Percentiles rank a stretch among this genome's conserved stretches.
Conservation (phyloP, 53 echinoderm and acorn worm species). For the Patiria pectinifera region DNA sequence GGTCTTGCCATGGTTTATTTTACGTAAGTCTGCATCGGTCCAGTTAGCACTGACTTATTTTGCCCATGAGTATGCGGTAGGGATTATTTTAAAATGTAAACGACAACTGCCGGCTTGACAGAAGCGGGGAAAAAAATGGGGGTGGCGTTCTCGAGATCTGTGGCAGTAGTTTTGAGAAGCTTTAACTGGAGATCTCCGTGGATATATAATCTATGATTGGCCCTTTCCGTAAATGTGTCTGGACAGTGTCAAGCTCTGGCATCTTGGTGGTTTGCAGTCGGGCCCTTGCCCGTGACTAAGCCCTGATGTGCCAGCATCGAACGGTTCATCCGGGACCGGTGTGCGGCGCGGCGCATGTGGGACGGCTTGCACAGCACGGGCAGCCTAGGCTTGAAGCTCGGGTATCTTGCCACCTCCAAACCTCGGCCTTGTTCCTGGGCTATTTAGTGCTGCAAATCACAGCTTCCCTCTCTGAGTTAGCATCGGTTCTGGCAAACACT, state of each 20-base stretch:
- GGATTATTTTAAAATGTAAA: not conserved
- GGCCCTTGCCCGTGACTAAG: slow-evolving; percentile 36
- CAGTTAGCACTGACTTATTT: not conserved
- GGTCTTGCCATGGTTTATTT: not conserved
- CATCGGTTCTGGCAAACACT: not conserved
- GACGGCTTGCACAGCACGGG: not conserved
- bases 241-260: slow-evolving; percentile 42
- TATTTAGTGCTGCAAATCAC: not conserved
- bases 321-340: not conserved
- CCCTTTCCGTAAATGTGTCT: slow-evolving; percentile 57
- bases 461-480: not conserved
- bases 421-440: not conserved
- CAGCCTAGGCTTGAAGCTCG: not conserved
- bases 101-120: not conserved
- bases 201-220: slow-evolving; percentile 61
- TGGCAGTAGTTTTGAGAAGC: slow-evolving; percentile 16
- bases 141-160: not conserved
- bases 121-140: not conserved
- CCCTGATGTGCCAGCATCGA: slow-evolving; percentile 32
- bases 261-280: slow-evolving; percentile 15
- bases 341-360: not conserved
- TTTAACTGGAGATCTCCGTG: slow-evolving; percentile 40
- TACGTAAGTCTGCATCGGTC: not conserved
- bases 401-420: not conserved
- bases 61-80: not conserved